These are phyloP conservation scores for Sipha flava DNA, from an alignment of 1,140 invertebrate genomes.

Conservation along the genomic window DNA sequence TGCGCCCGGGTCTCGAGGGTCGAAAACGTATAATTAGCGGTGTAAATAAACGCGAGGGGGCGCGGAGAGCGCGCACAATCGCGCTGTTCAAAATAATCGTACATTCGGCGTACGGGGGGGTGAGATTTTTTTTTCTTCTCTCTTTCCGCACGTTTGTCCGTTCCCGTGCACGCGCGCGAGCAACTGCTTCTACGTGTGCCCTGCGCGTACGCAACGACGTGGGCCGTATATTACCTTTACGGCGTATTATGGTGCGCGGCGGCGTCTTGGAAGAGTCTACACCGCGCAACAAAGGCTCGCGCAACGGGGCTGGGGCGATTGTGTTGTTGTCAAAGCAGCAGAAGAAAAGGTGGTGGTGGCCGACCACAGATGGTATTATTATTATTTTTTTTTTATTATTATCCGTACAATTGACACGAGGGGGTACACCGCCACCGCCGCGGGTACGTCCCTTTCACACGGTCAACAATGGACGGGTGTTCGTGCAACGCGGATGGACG, in stretches of 20 bases:
- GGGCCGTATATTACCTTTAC: too few species aligned
- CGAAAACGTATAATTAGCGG: too few species aligned
- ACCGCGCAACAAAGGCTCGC: not conserved
- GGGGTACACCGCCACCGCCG: not conserved
- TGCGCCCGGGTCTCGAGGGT: too few species aligned
- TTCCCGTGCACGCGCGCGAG: too few species aligned
- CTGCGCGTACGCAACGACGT: too few species aligned
- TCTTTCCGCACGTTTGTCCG: too few species aligned
- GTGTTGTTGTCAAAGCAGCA: not conserved
- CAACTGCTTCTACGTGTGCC: too few species aligned
- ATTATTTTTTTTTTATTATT: not conserved
- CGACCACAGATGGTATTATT: slow-evolving; percentile 1
- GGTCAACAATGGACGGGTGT: not conserved
- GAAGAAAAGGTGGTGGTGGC: not conserved
- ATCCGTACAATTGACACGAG: not conserved
- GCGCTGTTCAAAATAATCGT: too few species aligned
- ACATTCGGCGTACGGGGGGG: too few species aligned
- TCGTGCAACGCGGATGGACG: not conserved
- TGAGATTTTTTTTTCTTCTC: too few species aligned
- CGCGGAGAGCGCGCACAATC: too few species aligned
- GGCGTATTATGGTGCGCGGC: not conserved
- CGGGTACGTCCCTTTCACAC: not conserved
- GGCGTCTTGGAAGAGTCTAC: not conserved
- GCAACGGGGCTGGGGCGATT: not conserved
- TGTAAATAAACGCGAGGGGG: too few species aligned